A percentile compares a stretch with the other conserved stretches of the same genome.
These are phyloP conservation scores for Cryptoblepharus egeriae DNA, from an alignment of 2,797 vertebrate genomes.

Conservation along the genomic window DNA sequence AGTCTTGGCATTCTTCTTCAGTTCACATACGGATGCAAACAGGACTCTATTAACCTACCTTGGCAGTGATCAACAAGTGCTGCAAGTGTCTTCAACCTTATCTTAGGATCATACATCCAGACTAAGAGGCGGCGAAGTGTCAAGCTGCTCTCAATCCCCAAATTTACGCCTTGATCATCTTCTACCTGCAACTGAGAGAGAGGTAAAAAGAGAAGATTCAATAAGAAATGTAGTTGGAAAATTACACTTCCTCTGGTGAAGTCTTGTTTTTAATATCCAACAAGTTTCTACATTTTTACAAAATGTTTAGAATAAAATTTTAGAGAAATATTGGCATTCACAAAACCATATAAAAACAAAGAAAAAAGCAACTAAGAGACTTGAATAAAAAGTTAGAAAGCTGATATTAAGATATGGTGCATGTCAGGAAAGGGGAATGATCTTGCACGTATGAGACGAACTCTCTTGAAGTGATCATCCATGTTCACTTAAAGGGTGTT, in stretches of 20 bases:
- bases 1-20: conserved; percentile 16
- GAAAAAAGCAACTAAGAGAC: not conserved
- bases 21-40: not conserved
- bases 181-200: conserved; percentile 88
- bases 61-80: conserved; percentile 99
- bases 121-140: conserved; percentile 94
- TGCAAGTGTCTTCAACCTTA: conserved; percentile 93
- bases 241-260: not conserved
- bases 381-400: conserved; percentile 1
- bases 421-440: not conserved
- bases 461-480: not conserved
- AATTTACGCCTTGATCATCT: conserved; percentile 91
- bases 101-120: conserved; percentile 97
- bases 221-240: conserved; percentile 24
- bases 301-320: not conserved
- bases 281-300: not conserved
- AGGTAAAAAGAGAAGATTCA: conserved; percentile 43
- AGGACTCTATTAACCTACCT: conserved; percentile 76
- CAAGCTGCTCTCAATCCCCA: conserved; percentile 87
- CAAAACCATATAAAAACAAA: conserved; percentile 3
- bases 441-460: not conserved
- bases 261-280: not conserved
- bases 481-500: not conserved
- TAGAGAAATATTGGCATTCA: not conserved
- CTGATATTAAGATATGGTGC: not conserved